A percentile compares a stretch with the other conserved stretches of the same genome.
Evolutionary conservation across 2,113 vertebrate genomes (phyloP).

Genomic region (Suricata suricatta): DNA sequence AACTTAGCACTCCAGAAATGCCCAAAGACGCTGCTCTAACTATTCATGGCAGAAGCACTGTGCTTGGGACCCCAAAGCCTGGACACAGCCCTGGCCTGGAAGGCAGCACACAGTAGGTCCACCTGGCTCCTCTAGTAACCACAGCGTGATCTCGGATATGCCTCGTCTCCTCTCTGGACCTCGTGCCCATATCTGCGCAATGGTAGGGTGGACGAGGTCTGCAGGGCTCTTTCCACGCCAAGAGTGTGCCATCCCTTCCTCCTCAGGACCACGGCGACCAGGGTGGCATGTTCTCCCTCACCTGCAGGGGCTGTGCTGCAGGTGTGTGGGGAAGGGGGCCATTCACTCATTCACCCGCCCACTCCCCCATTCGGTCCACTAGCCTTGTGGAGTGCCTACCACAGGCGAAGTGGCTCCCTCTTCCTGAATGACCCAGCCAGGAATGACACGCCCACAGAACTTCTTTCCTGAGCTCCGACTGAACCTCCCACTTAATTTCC

Average conservation of each 20-base stretch:
- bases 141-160: rapidly evolving
- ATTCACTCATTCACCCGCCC: background rate
- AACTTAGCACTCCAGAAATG: background rate
- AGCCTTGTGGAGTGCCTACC: background rate
- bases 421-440: background rate
- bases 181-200: background rate
- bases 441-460: background rate
- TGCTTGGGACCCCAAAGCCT: too few species aligned
- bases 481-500: background rate
- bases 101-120: background rate
- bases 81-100: background rate
- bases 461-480: background rate
- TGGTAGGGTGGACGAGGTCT: background rate
- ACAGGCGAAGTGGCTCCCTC: background rate
- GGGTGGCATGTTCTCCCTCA: background rate
- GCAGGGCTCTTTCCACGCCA: background rate
- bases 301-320: background rate
- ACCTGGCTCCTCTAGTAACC: background rate
- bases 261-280: background rate
- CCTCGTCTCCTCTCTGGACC: background rate
- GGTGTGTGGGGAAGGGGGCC: background rate
- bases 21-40: background rate
- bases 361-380: background rate
- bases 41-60: background rate
- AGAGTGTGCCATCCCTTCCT: background rate